Conservation (phyloP, 1,140 invertebrate species). For the Zaprionus vittiger region DNA sequence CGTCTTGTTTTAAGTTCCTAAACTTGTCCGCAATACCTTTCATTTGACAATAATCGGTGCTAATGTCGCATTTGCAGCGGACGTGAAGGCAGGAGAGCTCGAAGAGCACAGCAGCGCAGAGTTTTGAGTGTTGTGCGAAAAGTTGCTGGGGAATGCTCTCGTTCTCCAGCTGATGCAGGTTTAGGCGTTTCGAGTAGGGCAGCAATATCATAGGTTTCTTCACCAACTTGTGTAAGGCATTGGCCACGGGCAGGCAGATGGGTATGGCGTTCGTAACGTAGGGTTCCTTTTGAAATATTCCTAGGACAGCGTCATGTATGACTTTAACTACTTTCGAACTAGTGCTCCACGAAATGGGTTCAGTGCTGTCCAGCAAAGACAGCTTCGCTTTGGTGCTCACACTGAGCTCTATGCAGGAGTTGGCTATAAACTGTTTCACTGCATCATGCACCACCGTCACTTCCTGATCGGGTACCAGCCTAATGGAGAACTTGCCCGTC, state of each 20-base stretch:
- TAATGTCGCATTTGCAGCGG: slow-evolving; percentile 42
- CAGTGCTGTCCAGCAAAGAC: slow-evolving; percentile 17
- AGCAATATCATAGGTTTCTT: slow-evolving; percentile 42
- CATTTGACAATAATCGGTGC: slow-evolving; percentile 32
- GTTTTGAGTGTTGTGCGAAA: slow-evolving; percentile 26
- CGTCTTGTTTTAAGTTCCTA: too few species aligned
- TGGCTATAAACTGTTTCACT: background rate
- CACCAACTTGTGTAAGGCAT: slow-evolving; percentile 10
- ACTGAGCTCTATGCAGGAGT: background rate
- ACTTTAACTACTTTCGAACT: background rate
- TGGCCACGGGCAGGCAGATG: slow-evolving; percentile 45
- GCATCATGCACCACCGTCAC: background rate
- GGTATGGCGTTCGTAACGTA: slow-evolving; percentile 24
- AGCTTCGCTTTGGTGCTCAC: slow-evolving; percentile 11
- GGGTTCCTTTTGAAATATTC: background rate
- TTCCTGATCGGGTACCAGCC: slow-evolving; percentile 45
- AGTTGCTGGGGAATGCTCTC: slow-evolving; percentile 23
- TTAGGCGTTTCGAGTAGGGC: slow-evolving; percentile 27
- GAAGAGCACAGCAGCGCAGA: slow-evolving; percentile 20
- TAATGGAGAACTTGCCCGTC: slow-evolving; percentile 43
- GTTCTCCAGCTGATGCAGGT: slow-evolving; percentile 28
- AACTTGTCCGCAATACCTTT: slow-evolving; percentile 23
- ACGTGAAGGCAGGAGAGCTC: slow-evolving; percentile 15
- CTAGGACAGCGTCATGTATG: background rate
- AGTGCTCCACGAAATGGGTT: slow-evolving; percentile 11